Conservation (phyloP, 2,797 vertebrate species). For the Protosalanx chinensis region DNA sequence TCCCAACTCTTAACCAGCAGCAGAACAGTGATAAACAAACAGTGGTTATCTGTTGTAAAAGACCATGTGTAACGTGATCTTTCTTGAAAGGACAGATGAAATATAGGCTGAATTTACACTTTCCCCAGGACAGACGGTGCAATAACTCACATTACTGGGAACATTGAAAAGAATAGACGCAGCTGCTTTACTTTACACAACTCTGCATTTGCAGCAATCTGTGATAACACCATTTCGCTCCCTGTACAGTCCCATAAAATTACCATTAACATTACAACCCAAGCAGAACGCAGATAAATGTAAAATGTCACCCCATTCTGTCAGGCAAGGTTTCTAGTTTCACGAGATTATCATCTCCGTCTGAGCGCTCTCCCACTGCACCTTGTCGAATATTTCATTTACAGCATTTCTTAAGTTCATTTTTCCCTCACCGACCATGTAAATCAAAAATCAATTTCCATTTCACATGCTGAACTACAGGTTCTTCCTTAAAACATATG, state of each 20-base stretch:
- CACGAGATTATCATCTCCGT: conserved; percentile 92
- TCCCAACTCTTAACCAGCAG: conserved; percentile 3
- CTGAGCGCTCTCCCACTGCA: conserved; percentile 66
- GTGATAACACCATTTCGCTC: conserved; percentile 97
- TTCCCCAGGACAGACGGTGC: conserved; percentile 85
- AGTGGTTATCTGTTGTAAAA: conserved; percentile 56
- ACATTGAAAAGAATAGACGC: conserved; percentile 82
- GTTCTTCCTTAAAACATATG: conserved; percentile 89
- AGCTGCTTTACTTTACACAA: conserved; percentile 89
- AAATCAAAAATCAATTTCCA: conserved; percentile 99
- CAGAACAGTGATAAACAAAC: conserved; percentile 54
- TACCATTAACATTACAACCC: conserved; percentile 99
- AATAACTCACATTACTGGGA: conserved; percentile 88
- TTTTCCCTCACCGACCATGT: conserved; percentile 99
- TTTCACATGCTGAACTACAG: conserved; percentile 96
- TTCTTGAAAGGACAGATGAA: conserved; percentile 75
- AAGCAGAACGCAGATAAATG: conserved; percentile 99
- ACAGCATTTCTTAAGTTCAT: conserved; percentile 99
- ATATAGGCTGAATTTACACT: conserved; percentile 80
- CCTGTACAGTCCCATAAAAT: conserved; percentile 99
- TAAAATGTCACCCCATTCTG: conserved; percentile 98
- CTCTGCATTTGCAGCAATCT: conserved; percentile 92
- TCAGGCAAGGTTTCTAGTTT: conserved; percentile 96
- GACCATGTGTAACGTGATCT: conserved; percentile 64
- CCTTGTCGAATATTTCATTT: conserved; percentile 99